Evolutionary conservation across 1,140 invertebrate genomes (phyloP), one percentile per base, ranked within the genome.

Genomic region (Cydia amplana): DNA sequence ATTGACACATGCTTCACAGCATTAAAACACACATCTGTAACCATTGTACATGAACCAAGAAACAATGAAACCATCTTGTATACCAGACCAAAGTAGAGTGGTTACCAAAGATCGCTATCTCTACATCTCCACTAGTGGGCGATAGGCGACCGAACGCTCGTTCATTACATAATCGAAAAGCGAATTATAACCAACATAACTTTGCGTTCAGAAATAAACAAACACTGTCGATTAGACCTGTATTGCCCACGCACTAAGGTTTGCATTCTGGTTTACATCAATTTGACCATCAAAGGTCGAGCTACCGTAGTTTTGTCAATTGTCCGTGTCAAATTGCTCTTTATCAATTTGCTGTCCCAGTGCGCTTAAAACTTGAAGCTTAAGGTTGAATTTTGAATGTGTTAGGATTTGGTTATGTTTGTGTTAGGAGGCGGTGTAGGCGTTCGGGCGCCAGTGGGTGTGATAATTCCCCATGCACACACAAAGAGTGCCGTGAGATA

Each of bases 381-480:
- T 82, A 74, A 75, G 75, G 80, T 80, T 67, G 74, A 79, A 77
- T 79, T 80, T 85, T 72, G 77, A 76, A 75, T 73, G 74, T 76
- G 76, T 77, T 74, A 74, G 77, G 70, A 74, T 72, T 65, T 81
- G 75, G 81, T 80, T 77, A 80, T 84, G 79, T 82, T 85, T 86
- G 82, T 78, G 82, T 76, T 76, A 76, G 49, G 43, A 78, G 83
- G 43, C 79, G 73, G 85, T 85, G 86, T 91, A 84, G 87, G 88
- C 86, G 85, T 76, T 72, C 46, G 79, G 83, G 89, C 85, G 89
- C 83, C 83, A 73, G 89, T 89, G 87, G 88, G 87, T 85, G 89
- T 91, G 89, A 87, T 91, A 92, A 91, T 91, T 88, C 86, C 81
- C 80, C 80, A 79, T 77, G 86, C 83, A 91, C 83, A 91, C 87